These are phyloP conservation scores for Hypselothyrea guttata DNA, from an alignment of 2,888 invertebrate genomes.

Conservation along the genomic window DNA sequence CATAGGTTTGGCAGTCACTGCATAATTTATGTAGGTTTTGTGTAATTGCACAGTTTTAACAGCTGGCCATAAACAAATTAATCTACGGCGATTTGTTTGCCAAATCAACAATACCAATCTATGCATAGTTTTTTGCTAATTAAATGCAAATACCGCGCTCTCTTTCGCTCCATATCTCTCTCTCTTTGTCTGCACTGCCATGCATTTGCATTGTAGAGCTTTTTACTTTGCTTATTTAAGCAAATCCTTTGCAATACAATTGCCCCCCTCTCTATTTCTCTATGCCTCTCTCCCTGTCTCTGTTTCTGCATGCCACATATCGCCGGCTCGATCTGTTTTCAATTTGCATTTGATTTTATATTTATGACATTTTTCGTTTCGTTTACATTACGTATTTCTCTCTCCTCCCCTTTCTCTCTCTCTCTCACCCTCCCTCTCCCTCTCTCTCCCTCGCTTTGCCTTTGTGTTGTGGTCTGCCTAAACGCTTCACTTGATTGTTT, in stretches of 20 bases:
- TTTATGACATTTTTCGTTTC: constrained; percentile 68
- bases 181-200: too few relatives aligned
- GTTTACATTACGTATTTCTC: constrained; percentile 26
- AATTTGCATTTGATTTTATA: constrained; percentile 75
- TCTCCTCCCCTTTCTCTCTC: neutral
- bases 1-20: constrained; percentile 21
- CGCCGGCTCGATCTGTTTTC: constrained; percentile 60
- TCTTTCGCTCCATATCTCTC: too few relatives aligned
- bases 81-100: constrained; percentile 17
- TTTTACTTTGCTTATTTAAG: constrained; percentile 25
- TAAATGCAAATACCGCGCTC: constrained; percentile 74
- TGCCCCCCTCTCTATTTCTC: neutral
- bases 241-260: constrained; percentile 48
- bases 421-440: neutral
- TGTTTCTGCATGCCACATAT: constrained; percentile 29
- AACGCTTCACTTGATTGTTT: constrained; percentile 72
- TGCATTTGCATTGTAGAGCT: neutral
- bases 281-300: neutral
- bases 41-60: constrained; percentile 67
- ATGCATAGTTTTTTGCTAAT: constrained; percentile 67
- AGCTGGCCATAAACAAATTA: constrained; percentile 62
- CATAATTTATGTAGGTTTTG: constrained; percentile 71
- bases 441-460: neutral
- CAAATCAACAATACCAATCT: constrained; percentile 58
- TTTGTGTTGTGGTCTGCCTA: constrained; percentile 40